Base-by-base conservation (phyloP, 2,888 invertebrate species). In the Trachelus stipa region DNA sequence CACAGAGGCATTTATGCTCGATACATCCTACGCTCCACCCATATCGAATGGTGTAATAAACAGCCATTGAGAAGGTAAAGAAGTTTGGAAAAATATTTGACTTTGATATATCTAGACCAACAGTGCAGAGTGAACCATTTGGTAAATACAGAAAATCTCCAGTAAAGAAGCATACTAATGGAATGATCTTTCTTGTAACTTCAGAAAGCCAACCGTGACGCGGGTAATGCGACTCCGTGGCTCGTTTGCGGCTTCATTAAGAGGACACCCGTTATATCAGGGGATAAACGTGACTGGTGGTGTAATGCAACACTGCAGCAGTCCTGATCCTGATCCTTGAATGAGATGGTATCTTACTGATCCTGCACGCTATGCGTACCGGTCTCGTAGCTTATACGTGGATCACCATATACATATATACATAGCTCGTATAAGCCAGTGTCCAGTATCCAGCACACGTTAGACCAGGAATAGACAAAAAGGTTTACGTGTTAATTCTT, bases 261-360 rank as follows among this genome's bases (percentile, higher is more conserved):
- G 87, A 79, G 87, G 86, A 87, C 90, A 88, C 88, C 88, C 89
- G 87, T 86, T 88, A 86, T 87, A 88, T 87, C 83, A 87, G 86
- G 85, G 88, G 89, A 90, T 90, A 89, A 89, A 85, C 86, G 86
- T 87, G 85, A 86, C 85, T 83, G 84, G 83, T 84, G 87, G 87
- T 88, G 90, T 90, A 90, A 90, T 85, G 88, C 86, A 88, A 90
- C 88, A 90, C 90, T 87, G 79, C 77, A 74, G 83, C 81, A 83
- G 81, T 86, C 85, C 89, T 82, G 88, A 89, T 89, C 87, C 86
- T 85, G 87, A 89, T 89, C 87, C 87, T 84, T 84, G 86, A 89
- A 89, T 86, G 87, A 90, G 89, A 89, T 88, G 86, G 84, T 87
- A 88, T 88, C 88, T 88, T 80, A 78, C 79, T 83, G 82, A 85